A percentile compares a stretch with the other conserved stretches of the same genome.
phyloP scores from a whole-genome alignment of 2,797 vertebrate genomes.

The Microctenopoma lineatum region DNA sequence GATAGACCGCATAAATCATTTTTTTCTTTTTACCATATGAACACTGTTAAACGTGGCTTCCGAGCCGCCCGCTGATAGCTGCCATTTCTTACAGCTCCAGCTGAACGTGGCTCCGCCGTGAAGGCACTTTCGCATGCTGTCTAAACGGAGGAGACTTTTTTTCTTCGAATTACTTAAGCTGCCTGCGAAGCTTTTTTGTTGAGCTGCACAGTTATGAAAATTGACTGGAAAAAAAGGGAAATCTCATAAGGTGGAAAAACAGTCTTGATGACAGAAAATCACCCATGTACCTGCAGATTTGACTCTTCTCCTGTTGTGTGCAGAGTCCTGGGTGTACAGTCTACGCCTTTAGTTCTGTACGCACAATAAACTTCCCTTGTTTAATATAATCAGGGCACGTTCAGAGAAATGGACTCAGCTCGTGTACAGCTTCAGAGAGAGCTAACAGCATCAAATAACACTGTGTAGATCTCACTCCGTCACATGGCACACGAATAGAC shows the following conservation, averaged over 20 bases:
- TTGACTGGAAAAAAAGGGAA: constrained; percentile 14
- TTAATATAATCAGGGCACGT: constrained; percentile 7
- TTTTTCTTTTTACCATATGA: constrained; percentile 54
- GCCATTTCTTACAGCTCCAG: constrained; percentile 75
- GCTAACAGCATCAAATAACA: constrained; percentile 25
- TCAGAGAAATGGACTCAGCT: constrained; percentile 6
- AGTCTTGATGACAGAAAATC: constrained; percentile 28
- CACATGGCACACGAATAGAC: constrained; percentile 17
- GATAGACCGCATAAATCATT: constrained; percentile 71
- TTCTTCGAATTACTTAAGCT: constrained; percentile 68
- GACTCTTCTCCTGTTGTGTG: constrained; percentile 9
- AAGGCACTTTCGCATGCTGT: constrained; percentile 65
- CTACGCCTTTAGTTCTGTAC: constrained; percentile 5
- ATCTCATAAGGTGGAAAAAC: constrained; percentile 4
- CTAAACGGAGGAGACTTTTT: constrained; percentile 61
- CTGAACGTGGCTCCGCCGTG: constrained; percentile 62
- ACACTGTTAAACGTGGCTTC: constrained; percentile 64
- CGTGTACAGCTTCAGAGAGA: constrained; percentile 14
- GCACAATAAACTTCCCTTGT: background rate
- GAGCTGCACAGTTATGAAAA: constrained; percentile 38
- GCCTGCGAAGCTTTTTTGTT: constrained; percentile 41
- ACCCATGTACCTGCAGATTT: constrained; percentile 20
- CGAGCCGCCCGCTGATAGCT: constrained; percentile 73
- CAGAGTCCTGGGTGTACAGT: constrained; percentile 13
- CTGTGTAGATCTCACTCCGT: constrained; percentile 8